Evolutionary conservation across 2,888 invertebrate species (phyloP).

Genomic region (Carabus problematicus): DNA sequence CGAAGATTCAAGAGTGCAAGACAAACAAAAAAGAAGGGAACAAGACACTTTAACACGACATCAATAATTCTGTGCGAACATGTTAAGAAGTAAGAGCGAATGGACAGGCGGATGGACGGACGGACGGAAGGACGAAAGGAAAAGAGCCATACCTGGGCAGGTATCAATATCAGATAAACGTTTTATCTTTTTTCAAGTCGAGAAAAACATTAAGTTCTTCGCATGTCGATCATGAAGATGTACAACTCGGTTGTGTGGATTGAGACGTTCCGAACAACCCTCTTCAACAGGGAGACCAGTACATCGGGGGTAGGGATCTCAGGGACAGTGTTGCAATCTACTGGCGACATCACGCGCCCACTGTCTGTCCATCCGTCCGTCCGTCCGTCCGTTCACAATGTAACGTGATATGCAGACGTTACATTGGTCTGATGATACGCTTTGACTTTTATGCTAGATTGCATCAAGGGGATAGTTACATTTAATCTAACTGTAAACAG

Average conservation of each 20-base stretch:
- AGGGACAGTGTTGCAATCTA: neutral
- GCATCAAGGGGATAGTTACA: too few relatives aligned
- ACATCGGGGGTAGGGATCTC: neutral
- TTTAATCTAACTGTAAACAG: too few relatives aligned
- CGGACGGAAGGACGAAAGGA: too few relatives aligned
- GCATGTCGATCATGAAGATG: slow-evolving; percentile 7
- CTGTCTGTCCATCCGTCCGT: neutral
- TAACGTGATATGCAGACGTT: too few relatives aligned
- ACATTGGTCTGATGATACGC: too few relatives aligned
- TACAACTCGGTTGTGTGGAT: neutral
- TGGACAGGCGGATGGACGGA: too few relatives aligned
- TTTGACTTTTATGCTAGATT: too few relatives aligned
- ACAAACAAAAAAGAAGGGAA: too few relatives aligned
- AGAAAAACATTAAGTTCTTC: slow-evolving; percentile 3
- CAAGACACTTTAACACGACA: too few relatives aligned
- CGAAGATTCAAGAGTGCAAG: too few relatives aligned
- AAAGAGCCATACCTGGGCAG: neutral
- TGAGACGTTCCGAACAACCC: neutral
- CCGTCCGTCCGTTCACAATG: neutral
- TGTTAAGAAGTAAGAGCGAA: too few relatives aligned
- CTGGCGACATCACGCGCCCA: neutral
- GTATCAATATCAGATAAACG: slow-evolving; percentile 11
- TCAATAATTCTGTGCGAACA: too few relatives aligned
- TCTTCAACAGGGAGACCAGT: neutral
- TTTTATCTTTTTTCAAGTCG: slow-evolving; percentile 3